Evolutionary conservation across 2,888 invertebrate genomes (phyloP).

Genomic region (Alsophila aescularia): DNA sequence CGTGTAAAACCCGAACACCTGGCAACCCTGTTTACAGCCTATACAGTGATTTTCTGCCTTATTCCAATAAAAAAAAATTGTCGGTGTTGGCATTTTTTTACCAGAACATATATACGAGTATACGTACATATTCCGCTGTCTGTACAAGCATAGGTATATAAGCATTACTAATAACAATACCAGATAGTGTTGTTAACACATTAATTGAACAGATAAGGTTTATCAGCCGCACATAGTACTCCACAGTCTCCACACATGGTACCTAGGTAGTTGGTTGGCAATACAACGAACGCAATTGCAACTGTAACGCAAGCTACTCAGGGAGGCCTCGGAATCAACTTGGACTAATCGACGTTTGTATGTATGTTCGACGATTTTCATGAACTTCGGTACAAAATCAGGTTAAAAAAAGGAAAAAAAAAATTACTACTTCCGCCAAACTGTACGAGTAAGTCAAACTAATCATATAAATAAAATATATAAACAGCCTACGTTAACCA

Average conservation of each 20-base stretch:
- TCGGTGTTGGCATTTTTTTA: too few relatives aligned
- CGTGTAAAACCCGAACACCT: too few relatives aligned
- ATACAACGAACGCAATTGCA: conserved; percentile 23
- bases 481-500: too few relatives aligned
- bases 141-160: conserved; percentile 14
- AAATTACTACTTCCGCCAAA: too few relatives aligned
- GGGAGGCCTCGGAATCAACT: conserved; percentile 23
- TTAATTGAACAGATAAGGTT: conserved; percentile 72
- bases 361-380: conserved; percentile 9
- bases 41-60: too few relatives aligned
- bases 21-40: too few relatives aligned
- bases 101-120: too few relatives aligned
- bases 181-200: conserved; percentile 76
- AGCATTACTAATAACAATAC: conserved; percentile 57
- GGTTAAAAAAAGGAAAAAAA: too few relatives aligned
- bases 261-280: conserved; percentile 24
- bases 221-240: conserved; percentile 58
- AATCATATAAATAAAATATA: too few relatives aligned
- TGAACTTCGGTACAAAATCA: neutral
- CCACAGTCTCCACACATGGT: neutral
- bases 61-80: too few relatives aligned
- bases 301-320: conserved; percentile 23
- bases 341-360: conserved; percentile 6
- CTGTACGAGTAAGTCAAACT: too few relatives aligned
- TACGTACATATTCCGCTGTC: conserved; percentile 9